Evolutionary conservation across 2,888 invertebrate species (phyloP), one percentile per base, ranked within the genome.

Genomic region (Ochropacha duplaris): DNA sequence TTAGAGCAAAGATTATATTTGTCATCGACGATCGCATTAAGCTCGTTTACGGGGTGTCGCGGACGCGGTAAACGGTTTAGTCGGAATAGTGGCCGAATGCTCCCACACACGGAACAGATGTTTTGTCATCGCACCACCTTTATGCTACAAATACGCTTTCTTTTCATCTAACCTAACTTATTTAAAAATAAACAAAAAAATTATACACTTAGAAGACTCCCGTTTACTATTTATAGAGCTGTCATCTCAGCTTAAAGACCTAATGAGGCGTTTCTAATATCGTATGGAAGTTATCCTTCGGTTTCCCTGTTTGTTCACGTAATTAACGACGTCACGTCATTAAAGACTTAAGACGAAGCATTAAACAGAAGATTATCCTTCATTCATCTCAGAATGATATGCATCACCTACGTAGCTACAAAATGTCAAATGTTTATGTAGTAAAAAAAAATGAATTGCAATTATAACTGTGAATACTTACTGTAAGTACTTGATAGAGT

Each of bases 1-100:
- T 89, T 86, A 86, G 84, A 89, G 86, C 80, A 84, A 87, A 90
- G 91, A 91, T 92, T 91, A 91, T 90, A 90, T 91, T 87, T 92
- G 92, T 92, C 92, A 90, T 89, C 92, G 83, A 69, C 75, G 79
- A 76, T 81, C 81, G 86, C 86, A 88, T 88, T 85, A 85, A 80
- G 86, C 81, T 79, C 86, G 81, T 87, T 87, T 88, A 86, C 87
- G 83, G 85, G 80, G 84, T 83, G 86, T 86, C 79, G 81, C 70
- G 76, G 81, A 85, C 72, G 83, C 83, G 84, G 86, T 86, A 85
- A 86, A 83, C 85, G 86, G 85, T 87, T 87, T 83, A 79, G 81
- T 73, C 78, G 74, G 83, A 84, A 84, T 78, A 76, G 65, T 77
- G 71, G 59, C 76, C 73, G 70, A 68, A 76, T 76, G 71, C 78